Conservation (phyloP, 2,888 invertebrate species). For the Apamea crenata region DNA sequence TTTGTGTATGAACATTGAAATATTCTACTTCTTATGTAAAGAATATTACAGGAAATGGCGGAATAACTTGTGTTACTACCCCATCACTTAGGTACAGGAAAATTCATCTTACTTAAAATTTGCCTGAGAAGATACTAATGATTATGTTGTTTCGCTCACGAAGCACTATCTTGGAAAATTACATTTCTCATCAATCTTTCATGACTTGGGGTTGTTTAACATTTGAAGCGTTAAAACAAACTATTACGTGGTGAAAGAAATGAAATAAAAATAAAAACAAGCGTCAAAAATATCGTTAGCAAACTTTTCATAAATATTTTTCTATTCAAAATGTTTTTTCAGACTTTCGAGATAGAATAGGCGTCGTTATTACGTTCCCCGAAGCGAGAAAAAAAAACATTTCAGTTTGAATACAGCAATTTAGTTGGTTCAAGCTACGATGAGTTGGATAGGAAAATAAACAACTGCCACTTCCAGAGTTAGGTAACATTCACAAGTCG, state of each 20-base stretch:
- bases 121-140: background rate
- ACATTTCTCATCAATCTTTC: slow-evolving; percentile 39
- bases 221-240: slow-evolving; percentile 18
- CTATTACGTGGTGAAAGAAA: slow-evolving; percentile 11
- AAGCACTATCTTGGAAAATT: slow-evolving; percentile 31
- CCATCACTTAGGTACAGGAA: slow-evolving; percentile 3
- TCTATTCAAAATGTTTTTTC: slow-evolving; percentile 17
- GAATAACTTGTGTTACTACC: background rate
- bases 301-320: slow-evolving; percentile 26
- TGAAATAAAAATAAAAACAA: slow-evolving; percentile 25
- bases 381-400: slow-evolving; percentile 14
- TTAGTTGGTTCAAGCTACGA: slow-evolving; percentile 31
- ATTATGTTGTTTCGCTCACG: slow-evolving; percentile 4
- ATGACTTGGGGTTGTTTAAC: slow-evolving; percentile 1
- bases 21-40: background rate
- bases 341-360: slow-evolving; percentile 18
- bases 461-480: slow-evolving; percentile 39
- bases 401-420: slow-evolving; percentile 40
- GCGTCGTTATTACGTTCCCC: slow-evolving; percentile 30
- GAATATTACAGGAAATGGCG: background rate
- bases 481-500: slow-evolving; percentile 38
- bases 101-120: slow-evolving; percentile 32
- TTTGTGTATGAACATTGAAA: background rate
- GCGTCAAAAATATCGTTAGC: background rate
- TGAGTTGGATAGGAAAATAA: slow-evolving; percentile 47